Evolutionary conservation across 2,113 vertebrate genomes (phyloP).

Genomic region (Serilophus lunatus): DNA sequence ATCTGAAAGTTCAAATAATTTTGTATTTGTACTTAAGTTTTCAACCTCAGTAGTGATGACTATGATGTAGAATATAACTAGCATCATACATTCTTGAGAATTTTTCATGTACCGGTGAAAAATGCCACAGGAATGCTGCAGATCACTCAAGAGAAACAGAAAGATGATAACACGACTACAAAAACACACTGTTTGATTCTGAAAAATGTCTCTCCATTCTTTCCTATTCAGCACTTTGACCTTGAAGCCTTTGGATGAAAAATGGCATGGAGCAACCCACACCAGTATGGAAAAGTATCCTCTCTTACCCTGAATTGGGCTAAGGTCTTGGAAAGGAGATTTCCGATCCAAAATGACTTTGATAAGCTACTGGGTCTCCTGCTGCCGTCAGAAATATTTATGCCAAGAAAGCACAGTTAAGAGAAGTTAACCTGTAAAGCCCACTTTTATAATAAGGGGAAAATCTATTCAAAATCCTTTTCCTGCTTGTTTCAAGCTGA

Average conservation of each 20-base stretch:
- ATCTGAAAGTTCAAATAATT: neutral
- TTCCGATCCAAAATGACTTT: neutral
- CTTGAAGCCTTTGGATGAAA: neutral
- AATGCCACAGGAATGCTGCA: neutral
- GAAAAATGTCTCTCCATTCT: neutral
- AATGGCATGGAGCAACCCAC: neutral
- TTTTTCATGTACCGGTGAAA: neutral
- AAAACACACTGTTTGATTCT: neutral
- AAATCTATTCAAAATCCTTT: neutral
- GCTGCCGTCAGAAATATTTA: neutral
- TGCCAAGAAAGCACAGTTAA: neutral
- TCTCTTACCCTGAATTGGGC: neutral
- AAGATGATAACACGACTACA: neutral
- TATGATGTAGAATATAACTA: neutral
- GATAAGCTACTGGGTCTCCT: neutral
- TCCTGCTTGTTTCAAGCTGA: neutral
- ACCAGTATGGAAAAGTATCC: neutral
- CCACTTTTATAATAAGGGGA: neutral
- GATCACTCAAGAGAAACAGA: neutral
- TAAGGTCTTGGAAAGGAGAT: neutral
- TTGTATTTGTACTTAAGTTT: neutral
- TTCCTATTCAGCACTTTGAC: neutral
- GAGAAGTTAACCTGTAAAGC: neutral
- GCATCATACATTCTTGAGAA: rapidly evolving
- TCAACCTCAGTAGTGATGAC: neutral